Base-by-base conservation (phyloP, 1,140 invertebrate species). In the Aphis gossypii region DNA sequence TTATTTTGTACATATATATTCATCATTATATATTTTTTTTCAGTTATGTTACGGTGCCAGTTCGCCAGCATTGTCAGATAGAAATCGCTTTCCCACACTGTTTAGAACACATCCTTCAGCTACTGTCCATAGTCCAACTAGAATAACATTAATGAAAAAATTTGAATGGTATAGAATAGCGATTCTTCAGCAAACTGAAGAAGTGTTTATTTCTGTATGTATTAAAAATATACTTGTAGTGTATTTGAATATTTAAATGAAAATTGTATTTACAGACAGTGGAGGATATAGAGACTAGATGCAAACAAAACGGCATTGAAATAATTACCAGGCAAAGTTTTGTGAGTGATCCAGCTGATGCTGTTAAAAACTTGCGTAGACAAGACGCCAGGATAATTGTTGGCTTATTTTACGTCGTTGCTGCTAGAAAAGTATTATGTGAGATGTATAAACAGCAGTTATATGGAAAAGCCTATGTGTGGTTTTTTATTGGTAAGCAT, bases 61-160 rank as follows among this genome's bases (percentile, higher is more conserved):
- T 95, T 99, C 99, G 44, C 99, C 99, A 14, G 99, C 99, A 2
- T 96, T 99, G n/a, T 99, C 99, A 9, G 99, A 99, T 96, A 96
- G 99, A 82, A 97, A 98, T 94, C 96, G 99, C 91, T 99, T 99
- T 96, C 99, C 99, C 8, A 99, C 99, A 5, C 96, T 99, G 91
- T 99, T 99, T 95, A 97, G 99, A 41, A 99, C 99, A 0, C 99
- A 99, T 96, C 99, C 99, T 2, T 99, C 99, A 21, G 99, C 99
- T 2, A 99, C 99, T 0, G 98, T 99, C 35, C 99, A 99, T 95
- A 99, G 99, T 96, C 99, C 99, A 1, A 99, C 99, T 0, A 96
- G 99, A 94, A 98, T 99, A 90, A 99, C 98, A 95, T 96, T 99
- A 30, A 98, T 99, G 96, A 97, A 99, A 95, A 99, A 98, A 95